Evolutionary conservation across 2,888 invertebrate genomes (phyloP).

Genomic region (Eumerus sabulonum): DNA sequence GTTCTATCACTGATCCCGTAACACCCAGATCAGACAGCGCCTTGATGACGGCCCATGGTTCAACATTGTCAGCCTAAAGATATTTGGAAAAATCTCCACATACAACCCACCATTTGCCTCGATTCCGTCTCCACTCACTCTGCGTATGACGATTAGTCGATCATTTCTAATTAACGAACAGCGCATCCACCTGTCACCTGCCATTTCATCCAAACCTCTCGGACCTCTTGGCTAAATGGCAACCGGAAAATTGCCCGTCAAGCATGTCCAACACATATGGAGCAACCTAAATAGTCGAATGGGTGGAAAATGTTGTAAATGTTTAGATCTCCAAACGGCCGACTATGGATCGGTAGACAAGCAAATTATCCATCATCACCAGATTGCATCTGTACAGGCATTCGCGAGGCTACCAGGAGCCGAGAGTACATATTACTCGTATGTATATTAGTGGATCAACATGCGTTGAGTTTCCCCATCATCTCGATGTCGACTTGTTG

Average conservation of each 20-base stretch:
- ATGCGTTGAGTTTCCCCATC: constrained; percentile 43
- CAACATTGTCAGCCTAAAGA: neutral
- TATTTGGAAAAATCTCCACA: too few relatives aligned
- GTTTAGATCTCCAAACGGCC: constrained; percentile 12
- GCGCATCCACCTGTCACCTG: constrained; percentile 23
- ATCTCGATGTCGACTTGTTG: constrained; percentile 38
- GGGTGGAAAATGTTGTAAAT: constrained; percentile 32
- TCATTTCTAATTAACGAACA: constrained; percentile 7
- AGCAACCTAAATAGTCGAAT: constrained; percentile 26
- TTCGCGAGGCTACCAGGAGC: too few relatives aligned
- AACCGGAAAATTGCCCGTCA: constrained; percentile 35
- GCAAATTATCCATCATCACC: constrained; percentile 4
- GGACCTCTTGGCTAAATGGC: constrained; percentile 28
- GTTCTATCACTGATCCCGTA: too few relatives aligned
- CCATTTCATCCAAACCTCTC: constrained; percentile 19
- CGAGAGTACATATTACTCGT: too few relatives aligned
- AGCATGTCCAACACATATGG: neutral
- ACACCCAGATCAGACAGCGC: too few relatives aligned
- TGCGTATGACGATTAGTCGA: neutral
- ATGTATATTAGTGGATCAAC: neutral
- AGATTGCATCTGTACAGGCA: neutral
- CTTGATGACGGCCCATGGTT: too few relatives aligned
- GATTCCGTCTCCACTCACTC: constrained; percentile 30
- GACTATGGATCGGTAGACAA: neutral
- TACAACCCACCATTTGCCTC: constrained; percentile 37